Evolutionary conservation across 1,140 invertebrate species (phyloP).

Genomic region (Wasmannia auropunctata): DNA sequence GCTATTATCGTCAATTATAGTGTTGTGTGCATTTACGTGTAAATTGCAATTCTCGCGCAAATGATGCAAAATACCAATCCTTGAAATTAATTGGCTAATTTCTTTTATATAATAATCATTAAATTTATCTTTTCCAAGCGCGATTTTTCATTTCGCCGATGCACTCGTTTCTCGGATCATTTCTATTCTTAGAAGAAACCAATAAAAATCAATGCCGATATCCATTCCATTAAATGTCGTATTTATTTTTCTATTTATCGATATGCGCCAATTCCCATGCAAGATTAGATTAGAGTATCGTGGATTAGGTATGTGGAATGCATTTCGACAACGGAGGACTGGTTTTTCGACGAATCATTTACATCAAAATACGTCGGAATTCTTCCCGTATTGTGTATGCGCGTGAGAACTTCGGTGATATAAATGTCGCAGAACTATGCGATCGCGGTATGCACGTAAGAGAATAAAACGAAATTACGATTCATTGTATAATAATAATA

Average conservation of each 20-base stretch:
- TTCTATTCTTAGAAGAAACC: background rate
- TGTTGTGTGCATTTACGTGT: background rate
- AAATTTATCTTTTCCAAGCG: background rate
- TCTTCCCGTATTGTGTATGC: background rate
- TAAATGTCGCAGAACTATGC: slow-evolving; percentile 28
- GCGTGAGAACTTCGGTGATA: background rate
- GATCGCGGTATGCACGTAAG: background rate
- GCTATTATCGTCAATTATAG: background rate
- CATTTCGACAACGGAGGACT: background rate
- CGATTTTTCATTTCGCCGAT: background rate
- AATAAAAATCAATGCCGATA: background rate
- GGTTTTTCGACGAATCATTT: slow-evolving; percentile 29
- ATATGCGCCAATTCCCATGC: background rate
- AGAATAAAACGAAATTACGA: background rate
- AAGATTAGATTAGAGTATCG: slow-evolving; percentile 6
- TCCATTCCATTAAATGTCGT: background rate
- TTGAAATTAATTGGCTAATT: background rate
- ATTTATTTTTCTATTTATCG: background rate
- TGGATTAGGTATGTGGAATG: background rate
- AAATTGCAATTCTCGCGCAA: background rate
- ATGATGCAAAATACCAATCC: background rate
- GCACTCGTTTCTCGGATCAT: background rate
- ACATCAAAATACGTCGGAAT: slow-evolving; percentile 1
- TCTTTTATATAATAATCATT: background rate
- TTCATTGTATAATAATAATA: slow-evolving; percentile 61